A percentile compares a stretch with the other conserved stretches of the same genome.
Conservation (phyloP, 2,113 vertebrate genomes). For the Psittacus erithacus region DNA sequence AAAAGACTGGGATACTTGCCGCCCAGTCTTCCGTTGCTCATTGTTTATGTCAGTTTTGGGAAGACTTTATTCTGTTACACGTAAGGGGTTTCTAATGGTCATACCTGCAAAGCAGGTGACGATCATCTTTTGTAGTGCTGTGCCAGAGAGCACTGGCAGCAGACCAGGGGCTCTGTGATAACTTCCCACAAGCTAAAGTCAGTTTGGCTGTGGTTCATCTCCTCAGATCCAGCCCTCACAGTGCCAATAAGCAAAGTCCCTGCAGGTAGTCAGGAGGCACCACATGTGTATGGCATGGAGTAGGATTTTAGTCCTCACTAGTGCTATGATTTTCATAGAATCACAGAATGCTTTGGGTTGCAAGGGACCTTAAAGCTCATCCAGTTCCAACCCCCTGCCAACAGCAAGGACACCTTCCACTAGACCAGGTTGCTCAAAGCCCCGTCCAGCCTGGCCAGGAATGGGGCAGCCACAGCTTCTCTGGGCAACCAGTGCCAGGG, state of each 20-base stretch:
- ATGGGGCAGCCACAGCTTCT: background rate
- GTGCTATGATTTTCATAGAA: background rate
- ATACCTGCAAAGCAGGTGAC: background rate
- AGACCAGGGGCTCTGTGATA: background rate
- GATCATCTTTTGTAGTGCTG: background rate
- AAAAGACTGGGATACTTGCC: background rate
- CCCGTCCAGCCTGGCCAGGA: background rate
- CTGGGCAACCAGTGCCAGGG: background rate
- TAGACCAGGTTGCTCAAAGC: background rate
- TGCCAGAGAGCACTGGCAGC: background rate
- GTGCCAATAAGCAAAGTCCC: background rate
- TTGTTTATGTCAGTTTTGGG: background rate
- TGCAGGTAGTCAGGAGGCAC: background rate
- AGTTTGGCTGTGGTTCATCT: background rate
- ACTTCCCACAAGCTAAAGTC: background rate
- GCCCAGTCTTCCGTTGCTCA: background rate
- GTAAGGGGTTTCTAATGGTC: background rate
- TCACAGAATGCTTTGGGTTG: background rate
- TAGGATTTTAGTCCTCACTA: background rate
- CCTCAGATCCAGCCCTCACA: background rate
- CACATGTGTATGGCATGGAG: fast-evolving
- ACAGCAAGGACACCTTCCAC: background rate
- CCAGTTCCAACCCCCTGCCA: background rate
- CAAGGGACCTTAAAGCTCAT: background rate
- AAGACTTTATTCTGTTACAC: background rate